Conservation (phyloP, 2,113 vertebrate species). For the Noctilio leporinus region DNA sequence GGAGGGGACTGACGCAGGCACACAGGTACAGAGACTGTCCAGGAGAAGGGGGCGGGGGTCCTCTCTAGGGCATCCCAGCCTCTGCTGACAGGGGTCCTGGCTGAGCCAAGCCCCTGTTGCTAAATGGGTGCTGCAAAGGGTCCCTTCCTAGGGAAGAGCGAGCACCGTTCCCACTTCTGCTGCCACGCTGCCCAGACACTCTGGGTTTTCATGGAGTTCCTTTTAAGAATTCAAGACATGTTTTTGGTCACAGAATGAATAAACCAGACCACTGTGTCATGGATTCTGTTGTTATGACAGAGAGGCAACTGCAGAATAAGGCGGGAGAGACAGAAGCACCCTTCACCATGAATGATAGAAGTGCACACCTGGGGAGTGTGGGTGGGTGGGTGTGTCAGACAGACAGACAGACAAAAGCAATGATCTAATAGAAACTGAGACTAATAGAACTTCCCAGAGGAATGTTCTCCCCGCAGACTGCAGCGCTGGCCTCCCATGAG, state of each 20-base stretch:
- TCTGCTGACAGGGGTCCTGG: neutral
- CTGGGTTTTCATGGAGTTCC: neutral
- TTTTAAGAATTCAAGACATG: neutral
- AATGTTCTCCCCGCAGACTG: neutral
- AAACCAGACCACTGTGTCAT: neutral
- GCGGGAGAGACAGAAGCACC: neutral
- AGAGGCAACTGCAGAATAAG: neutral
- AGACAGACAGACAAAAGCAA: neutral
- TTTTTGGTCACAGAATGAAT: neutral
- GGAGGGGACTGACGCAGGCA: neutral
- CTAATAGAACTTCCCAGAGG: too few species aligned
- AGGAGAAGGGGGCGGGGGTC: rapidly evolving
- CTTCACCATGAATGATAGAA: neutral
- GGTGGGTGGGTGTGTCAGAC: neutral
- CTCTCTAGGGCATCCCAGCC: neutral
- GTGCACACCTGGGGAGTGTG: neutral
- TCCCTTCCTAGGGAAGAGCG: neutral
- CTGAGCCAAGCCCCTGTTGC: neutral
- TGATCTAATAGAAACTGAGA: neutral
- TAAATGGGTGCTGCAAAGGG: neutral
- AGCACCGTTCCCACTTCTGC: neutral
- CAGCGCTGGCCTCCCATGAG: neutral
- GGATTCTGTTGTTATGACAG: neutral
- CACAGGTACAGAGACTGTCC: too few species aligned
- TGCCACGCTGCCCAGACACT: neutral